A percentile compares a stretch with the other conserved stretches of the same genome.
Evolutionary conservation across 2,113 vertebrate species (phyloP).

Genomic region (Notarius lentiginosus): DNA sequence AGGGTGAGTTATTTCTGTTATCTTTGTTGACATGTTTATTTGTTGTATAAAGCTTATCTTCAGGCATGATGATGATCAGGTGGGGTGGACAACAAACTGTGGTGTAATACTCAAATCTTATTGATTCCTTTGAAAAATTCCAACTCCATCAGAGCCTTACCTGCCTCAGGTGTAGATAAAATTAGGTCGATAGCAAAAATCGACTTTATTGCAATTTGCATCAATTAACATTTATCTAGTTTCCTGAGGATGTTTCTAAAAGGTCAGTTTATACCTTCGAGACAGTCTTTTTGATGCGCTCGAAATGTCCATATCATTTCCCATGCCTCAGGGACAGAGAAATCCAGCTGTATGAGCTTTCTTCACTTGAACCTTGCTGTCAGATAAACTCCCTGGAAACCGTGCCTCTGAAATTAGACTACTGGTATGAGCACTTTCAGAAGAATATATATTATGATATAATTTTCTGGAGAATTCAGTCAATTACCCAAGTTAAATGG

Average conservation of each 20-base stretch:
- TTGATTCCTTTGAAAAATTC: background rate
- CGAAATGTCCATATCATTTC: constrained; percentile 8
- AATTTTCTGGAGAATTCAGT: background rate
- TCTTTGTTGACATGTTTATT: background rate
- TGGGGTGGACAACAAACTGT: background rate
- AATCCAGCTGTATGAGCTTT: constrained; percentile 77
- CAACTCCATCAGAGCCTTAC: background rate
- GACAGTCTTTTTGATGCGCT: background rate
- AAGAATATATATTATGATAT: background rate
- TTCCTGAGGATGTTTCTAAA: background rate
- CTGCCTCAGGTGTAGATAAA: background rate
- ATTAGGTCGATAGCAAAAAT: background rate
- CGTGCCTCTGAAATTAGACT: constrained; percentile 74
- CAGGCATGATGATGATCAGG: background rate
- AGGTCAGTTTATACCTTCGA: background rate
- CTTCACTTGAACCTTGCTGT: constrained; percentile 76
- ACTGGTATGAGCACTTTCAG: constrained; percentile 66
- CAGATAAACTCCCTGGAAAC: constrained; percentile 74
- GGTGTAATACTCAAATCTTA: background rate
- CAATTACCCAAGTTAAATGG: background rate
- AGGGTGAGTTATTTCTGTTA: constrained; percentile 47
- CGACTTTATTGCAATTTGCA: background rate
- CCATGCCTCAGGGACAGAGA: constrained; percentile 70
- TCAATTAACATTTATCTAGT: background rate
- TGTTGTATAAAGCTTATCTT: background rate